Evolutionary conservation across 2,888 invertebrate species (phyloP).

Genomic region (Plagodis pulveraria): DNA sequence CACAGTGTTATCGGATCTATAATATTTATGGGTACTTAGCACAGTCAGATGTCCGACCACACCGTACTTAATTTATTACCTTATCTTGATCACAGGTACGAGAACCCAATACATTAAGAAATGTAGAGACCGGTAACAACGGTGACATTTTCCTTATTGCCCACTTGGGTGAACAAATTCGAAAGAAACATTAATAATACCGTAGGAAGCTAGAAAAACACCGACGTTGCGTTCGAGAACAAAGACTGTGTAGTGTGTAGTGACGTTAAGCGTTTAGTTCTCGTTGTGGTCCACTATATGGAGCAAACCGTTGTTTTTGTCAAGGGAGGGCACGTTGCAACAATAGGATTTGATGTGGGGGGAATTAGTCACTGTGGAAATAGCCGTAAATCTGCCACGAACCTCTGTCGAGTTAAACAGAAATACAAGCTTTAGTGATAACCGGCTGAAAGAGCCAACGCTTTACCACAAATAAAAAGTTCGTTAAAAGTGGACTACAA

Average conservation of each 20-base stretch:
- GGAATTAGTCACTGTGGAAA: slow-evolving; percentile 48
- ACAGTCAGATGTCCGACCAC: slow-evolving; percentile 18
- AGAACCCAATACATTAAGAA: slow-evolving; percentile 32
- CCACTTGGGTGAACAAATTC: slow-evolving; percentile 36
- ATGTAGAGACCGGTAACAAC: slow-evolving; percentile 30
- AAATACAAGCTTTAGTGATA: slow-evolving; percentile 37
- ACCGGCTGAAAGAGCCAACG: slow-evolving; percentile 15
- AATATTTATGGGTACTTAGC: slow-evolving; percentile 26
- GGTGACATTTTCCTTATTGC: slow-evolving; percentile 41
- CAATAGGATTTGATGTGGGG: slow-evolving; percentile 46
- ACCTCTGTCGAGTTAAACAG: slow-evolving; percentile 34
- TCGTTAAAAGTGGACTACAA: slow-evolving; percentile 38
- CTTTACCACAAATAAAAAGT: slow-evolving; percentile 36
- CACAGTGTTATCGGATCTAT: slow-evolving; percentile 15
- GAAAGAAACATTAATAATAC: slow-evolving; percentile 48
- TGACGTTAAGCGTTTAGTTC: slow-evolving; percentile 49
- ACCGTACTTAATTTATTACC: slow-evolving; percentile 28
- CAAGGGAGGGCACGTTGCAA: slow-evolving; percentile 43
- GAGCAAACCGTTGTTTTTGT: slow-evolving; percentile 54
- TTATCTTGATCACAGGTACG: slow-evolving; percentile 24
- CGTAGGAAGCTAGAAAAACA: slow-evolving; percentile 40
- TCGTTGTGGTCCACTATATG: slow-evolving; percentile 50
- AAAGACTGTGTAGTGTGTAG: slow-evolving; percentile 35
- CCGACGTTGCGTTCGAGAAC: slow-evolving; percentile 37
- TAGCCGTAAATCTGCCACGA: slow-evolving; percentile 39